These are phyloP conservation scores for Axis porcinus DNA, from an alignment of 2,113 vertebrate species.

Conservation along the genomic window DNA sequence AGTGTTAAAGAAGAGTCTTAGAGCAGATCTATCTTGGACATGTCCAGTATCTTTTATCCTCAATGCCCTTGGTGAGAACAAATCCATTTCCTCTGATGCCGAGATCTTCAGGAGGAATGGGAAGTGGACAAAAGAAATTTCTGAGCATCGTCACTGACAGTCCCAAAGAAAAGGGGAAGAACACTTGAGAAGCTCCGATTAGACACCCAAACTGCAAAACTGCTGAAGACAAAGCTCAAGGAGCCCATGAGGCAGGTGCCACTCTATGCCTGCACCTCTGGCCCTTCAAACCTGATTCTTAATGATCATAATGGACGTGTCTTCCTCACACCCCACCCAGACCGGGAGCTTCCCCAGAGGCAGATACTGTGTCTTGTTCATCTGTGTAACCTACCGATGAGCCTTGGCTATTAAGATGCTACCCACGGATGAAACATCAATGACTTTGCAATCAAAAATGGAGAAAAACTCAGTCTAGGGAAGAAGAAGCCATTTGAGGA, in stretches of 20 bases:
- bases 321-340: neutral
- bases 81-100: neutral
- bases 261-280: neutral
- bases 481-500: neutral
- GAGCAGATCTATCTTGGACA: neutral
- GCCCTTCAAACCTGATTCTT: neutral
- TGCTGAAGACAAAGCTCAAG: neutral
- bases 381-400: rapidly evolving
- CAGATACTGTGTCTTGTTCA: no score
- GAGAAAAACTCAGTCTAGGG: neutral
- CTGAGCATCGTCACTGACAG: neutral
- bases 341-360: neutral
- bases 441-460: neutral
- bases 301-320: rapidly evolving
- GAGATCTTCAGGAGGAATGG: neutral
- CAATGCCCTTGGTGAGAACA: conserved; percentile 6
- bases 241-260: neutral
- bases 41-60: neutral
- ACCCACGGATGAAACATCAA: neutral
- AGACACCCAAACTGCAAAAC: neutral
- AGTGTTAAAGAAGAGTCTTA: neutral
- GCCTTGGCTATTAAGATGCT: neutral
- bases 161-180: neutral
- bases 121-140: neutral
- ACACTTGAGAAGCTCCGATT: neutral